Conservation (phyloP, 2,888 invertebrate genomes). For the Netelia virgata region DNA sequence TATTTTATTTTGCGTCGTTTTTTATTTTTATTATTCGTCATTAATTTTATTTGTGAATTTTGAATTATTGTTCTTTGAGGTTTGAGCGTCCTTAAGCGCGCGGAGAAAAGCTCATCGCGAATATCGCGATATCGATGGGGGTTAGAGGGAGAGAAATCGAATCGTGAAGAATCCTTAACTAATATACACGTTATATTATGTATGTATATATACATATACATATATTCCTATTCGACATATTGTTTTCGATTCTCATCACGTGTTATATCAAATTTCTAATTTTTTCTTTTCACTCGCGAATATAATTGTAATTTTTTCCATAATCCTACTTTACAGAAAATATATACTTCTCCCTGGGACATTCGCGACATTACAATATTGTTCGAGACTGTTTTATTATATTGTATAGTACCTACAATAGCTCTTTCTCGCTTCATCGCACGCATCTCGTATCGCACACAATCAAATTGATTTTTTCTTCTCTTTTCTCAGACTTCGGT, state of each 20-base stretch:
- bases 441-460: not conserved
- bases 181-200: too few species aligned
- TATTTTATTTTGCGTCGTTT: not conserved
- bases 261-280: constrained; percentile 46
- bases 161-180: not conserved
- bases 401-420: constrained; percentile 58
- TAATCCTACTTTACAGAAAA: constrained; percentile 69
- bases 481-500: constrained; percentile 5
- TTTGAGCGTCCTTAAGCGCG: constrained; percentile 7
- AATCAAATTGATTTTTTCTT: constrained; percentile 11
- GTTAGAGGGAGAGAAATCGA: constrained; percentile 2
- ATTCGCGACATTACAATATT: constrained; percentile 57
- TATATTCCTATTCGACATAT: too few species aligned
- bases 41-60: not conserved
- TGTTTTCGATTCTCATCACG: constrained; percentile 19
- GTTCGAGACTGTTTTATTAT: constrained; percentile 57
- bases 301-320: constrained; percentile 55
- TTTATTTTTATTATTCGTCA: constrained; percentile 7
- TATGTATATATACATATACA: too few species aligned
- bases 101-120: not conserved
- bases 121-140: not conserved
- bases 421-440: constrained; percentile 36
- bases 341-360: constrained; percentile 64
- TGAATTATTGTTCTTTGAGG: not conserved
- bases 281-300: constrained; percentile 41